Conservation (phyloP, 2,797 vertebrate genomes). For the Sebastes kiyomatsui region DNA sequence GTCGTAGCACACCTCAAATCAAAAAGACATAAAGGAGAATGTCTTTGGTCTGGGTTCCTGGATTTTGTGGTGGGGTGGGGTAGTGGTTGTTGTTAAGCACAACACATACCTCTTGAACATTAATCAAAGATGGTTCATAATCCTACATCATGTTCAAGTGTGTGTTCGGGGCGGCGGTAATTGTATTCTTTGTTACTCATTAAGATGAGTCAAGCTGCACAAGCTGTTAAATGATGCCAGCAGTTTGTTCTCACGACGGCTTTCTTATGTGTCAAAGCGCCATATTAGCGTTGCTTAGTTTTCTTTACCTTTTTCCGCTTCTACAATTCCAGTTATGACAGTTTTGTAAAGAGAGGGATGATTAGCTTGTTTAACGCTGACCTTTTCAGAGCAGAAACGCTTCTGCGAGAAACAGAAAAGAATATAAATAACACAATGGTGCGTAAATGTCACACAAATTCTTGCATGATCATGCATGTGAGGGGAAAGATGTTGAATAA, state of each 20-base stretch:
- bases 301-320: not conserved
- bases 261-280: not conserved
- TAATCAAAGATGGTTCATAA: not conserved
- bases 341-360: not conserved
- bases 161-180: not conserved
- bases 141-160: not conserved
- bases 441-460: slow-evolving; percentile 21
- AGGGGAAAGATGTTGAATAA: not conserved
- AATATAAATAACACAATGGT: not conserved
- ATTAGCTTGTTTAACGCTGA: slow-evolving; percentile 28
- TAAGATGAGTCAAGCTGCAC: not conserved
- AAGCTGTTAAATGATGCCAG: not conserved
- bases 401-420: not conserved
- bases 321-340: not conserved
- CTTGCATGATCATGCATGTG: not conserved
- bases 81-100: not conserved
- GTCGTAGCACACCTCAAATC: not conserved
- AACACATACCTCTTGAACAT: not conserved
- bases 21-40: not conserved
- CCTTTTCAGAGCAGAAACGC: slow-evolving; percentile 27
- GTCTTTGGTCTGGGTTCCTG: not conserved
- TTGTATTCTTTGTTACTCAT: not conserved
- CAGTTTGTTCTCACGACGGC: not conserved
- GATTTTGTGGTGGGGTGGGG: not conserved
- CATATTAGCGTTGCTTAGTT: not conserved